These are phyloP conservation scores for Eunapius fragilis DNA, from an alignment of 37 sponge, comb jelly and placozoan species.

Conservation along the genomic window DNA sequence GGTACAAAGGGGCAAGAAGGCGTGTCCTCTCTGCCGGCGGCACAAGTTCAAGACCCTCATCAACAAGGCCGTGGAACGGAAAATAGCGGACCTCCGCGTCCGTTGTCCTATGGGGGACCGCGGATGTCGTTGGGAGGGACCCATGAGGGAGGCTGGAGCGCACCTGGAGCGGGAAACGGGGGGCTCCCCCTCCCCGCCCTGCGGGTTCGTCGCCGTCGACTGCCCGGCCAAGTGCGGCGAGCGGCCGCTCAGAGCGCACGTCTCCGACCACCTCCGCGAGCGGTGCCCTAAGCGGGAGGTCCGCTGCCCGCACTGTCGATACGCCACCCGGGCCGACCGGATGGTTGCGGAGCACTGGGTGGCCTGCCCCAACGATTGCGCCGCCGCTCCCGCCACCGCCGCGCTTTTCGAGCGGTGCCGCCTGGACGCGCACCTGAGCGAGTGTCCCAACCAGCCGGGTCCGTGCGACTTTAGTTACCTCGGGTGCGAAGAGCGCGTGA, in stretches of 20 bases:
- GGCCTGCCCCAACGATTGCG: slow-evolving; percentile 32
- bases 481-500: slow-evolving; percentile 21
- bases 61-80: neutral
- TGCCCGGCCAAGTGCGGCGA: slow-evolving; percentile 28
- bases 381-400: neutral
- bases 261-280: slow-evolving; percentile 8
- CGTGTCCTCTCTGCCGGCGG: slow-evolving; percentile 26
- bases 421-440: slow-evolving; percentile 12
- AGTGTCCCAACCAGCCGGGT: slow-evolving; percentile 30
- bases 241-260: neutral
- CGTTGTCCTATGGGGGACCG: slow-evolving; percentile 14
- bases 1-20: neutral
- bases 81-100: slow-evolving; percentile 4
- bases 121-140: slow-evolving; percentile 49
- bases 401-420: slow-evolving; percentile 1
- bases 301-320: slow-evolving; percentile 31
- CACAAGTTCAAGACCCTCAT: neutral
- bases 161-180: slow-evolving; percentile 17
- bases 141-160: neutral
- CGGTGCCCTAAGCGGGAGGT: slow-evolving; percentile 24
- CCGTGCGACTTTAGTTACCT: slow-evolving; percentile 33
- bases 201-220: slow-evolving; percentile 20
- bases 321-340: slow-evolving; percentile 5
- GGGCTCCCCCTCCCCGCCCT: too few species aligned
- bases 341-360: slow-evolving; percentile 10